Evolutionary conservation across 2,797 vertebrate species (phyloP), one percentile per base, ranked within the genome.

Genomic region (Melanotaenia maccullochi): DNA sequence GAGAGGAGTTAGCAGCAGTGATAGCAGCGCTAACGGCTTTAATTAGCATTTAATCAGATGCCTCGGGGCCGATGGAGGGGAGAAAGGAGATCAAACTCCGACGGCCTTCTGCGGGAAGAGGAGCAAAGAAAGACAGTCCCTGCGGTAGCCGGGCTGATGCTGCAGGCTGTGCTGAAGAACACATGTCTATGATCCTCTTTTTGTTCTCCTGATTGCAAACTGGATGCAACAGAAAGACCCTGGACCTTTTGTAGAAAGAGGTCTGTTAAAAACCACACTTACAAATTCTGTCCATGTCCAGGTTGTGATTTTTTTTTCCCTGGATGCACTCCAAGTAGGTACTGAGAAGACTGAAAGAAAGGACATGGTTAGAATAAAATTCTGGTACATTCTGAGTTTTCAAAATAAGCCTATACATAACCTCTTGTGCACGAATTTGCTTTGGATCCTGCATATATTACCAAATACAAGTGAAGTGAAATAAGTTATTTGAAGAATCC

Each of bases 21-120:
- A 93, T 95, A 95, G 96, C 94, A 92, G 92, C 92, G 95, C 94
- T 96, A 96, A 97, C 95, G 95, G 94, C 96, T 97, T 97, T 97
- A 98, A 97, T 97, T 97, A 96, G 95, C 96, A 97, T 97, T 98
- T 98, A 97, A 97, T 97, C 97, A 97, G 95, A 96, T 95, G 91
- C 94, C 96, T 94, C 93, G 81, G 93, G 91, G 93, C 92, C 95
- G 92, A 92, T 95, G 93, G 92, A 91, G 90, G 88, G 89, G 87
- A 89, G 89, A 85, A 86, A 82, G 83, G 76, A 90, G 92, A 93
- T 93, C 93, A 93, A 91, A 93, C 90, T 93, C 86, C 68, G 71
- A 71, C 84, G 83, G 89, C 87, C 87, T 82, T 89, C 84, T 81
- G 78, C 75, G 80, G 83, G 87, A 83, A 89, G 86, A 91, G 85